These are phyloP conservation scores for Tricholaema leucomelas DNA, from an alignment of 2,113 vertebrate species.

Conservation along the genomic window DNA sequence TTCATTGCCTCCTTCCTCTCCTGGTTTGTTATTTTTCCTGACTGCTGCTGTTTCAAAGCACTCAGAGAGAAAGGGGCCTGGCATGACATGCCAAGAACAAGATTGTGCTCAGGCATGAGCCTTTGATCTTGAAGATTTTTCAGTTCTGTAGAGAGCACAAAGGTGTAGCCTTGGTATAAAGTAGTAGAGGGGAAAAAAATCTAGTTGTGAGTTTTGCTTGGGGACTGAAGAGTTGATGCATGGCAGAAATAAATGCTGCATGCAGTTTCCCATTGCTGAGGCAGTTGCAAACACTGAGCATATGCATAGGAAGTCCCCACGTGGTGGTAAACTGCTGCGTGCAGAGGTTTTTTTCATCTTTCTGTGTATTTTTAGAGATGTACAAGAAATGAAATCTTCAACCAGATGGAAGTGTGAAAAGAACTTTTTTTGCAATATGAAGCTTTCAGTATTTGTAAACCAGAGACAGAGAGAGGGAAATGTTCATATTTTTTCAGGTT, in stretches of 20 bases:
- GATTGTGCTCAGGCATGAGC: conserved; percentile 21
- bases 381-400: conserved; percentile 28
- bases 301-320: conserved; percentile 22
- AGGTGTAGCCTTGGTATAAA: background rate
- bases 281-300: conserved; percentile 13
- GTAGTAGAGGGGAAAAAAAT: background rate
- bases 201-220: background rate
- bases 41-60: conserved; percentile 36
- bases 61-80: conserved; percentile 17
- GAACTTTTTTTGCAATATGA: background rate
- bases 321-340: background rate
- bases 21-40: conserved; percentile 4
- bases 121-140: conserved; percentile 52
- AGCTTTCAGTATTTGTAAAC: background rate
- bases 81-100: conserved; percentile 41
- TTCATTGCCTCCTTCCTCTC: background rate
- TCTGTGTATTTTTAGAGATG: conserved; percentile 52
- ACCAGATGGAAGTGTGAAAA: conserved; percentile 29
- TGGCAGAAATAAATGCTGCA: background rate
- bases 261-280: background rate
- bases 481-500: background rate
- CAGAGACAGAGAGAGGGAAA: background rate
- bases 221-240: background rate
- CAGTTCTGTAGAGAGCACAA: background rate
- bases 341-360: background rate